These are phyloP conservation scores for Propithecus perrieri DNA, from an alignment of 2,797 vertebrate species.

Conservation along the genomic window DNA sequence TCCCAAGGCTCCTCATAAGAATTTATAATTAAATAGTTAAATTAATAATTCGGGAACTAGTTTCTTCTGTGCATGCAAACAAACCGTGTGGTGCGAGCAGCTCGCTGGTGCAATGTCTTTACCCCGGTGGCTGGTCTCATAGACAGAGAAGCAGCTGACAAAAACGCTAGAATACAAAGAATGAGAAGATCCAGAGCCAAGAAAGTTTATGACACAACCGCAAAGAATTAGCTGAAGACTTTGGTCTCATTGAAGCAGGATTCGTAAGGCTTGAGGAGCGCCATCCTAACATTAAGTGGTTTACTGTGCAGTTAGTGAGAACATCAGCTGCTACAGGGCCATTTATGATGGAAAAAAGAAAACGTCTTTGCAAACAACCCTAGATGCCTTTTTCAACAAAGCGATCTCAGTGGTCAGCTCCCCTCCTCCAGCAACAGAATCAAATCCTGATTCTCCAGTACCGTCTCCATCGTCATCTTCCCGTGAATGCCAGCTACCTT, in stretches of 20 bases:
- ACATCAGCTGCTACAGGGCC: not conserved
- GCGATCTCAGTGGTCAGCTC: not conserved
- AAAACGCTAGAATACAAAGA: not conserved
- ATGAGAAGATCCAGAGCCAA: not conserved
- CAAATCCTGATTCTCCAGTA: not conserved
- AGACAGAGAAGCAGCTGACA: not conserved
- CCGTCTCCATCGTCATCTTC: not conserved
- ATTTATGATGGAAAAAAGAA: not conserved
- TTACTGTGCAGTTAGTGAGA: no score
- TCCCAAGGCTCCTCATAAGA: not conserved
- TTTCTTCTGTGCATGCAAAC: not conserved
- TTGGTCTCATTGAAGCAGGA: not conserved
- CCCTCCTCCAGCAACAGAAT: not conserved
- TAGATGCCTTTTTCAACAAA: not conserved
- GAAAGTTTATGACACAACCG: not conserved
- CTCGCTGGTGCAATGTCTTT: not conserved
- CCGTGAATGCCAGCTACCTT: not conserved
- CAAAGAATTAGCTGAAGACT: not conserved
- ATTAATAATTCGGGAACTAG: not conserved
- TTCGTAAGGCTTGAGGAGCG: not conserved
- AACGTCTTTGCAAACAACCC: not conserved
- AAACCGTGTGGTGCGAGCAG: not conserved
- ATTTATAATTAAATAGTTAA: not conserved
- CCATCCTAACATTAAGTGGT: not conserved
- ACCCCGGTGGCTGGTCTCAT: not conserved